Conservation (phyloP, 2,888 invertebrate genomes). For the Asteroscopus sphinx region DNA sequence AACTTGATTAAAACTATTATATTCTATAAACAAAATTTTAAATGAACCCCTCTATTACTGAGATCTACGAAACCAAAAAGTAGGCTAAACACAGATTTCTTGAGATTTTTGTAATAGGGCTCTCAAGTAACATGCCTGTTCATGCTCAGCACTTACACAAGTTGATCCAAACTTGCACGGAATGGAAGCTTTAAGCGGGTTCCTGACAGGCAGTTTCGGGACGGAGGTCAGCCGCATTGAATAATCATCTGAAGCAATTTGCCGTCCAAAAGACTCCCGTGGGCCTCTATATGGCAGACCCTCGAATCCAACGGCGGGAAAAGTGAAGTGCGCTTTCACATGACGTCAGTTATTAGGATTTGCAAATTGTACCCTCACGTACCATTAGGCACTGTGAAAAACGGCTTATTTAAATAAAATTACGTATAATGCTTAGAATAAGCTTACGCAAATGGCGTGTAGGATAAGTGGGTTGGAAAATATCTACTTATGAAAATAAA, state of each 20-base stretch:
- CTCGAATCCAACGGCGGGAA: slow-evolving; percentile 47
- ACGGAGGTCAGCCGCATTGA: slow-evolving; percentile 68
- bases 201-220: slow-evolving; percentile 66
- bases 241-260: slow-evolving; percentile 77
- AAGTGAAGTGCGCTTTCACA: slow-evolving; percentile 60
- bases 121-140: slow-evolving; percentile 20
- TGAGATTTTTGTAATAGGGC: too few species aligned
- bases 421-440: slow-evolving; percentile 44
- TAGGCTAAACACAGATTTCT: too few species aligned
- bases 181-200: slow-evolving; percentile 56
- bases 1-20: too few species aligned
- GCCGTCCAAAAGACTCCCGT: slow-evolving; percentile 69
- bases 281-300: slow-evolving; percentile 65
- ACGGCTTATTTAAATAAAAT: slow-evolving; percentile 57
- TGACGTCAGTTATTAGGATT: slow-evolving; percentile 62
- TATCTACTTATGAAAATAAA: slow-evolving; percentile 3
- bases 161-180: slow-evolving; percentile 31
- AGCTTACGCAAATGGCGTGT: slow-evolving; percentile 34
- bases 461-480: slow-evolving; percentile 26
- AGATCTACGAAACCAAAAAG: too few species aligned
- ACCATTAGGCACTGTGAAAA: slow-evolving; percentile 51
- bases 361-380: slow-evolving; percentile 56
- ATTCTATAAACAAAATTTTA: too few species aligned
- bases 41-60: too few species aligned
- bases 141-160: slow-evolving; percentile 31